Percentiles rank a stretch among this genome's conserved stretches.
These are phyloP conservation scores for Liasis olivaceus DNA, from an alignment of 2,797 vertebrate species.

Conservation along the genomic window DNA sequence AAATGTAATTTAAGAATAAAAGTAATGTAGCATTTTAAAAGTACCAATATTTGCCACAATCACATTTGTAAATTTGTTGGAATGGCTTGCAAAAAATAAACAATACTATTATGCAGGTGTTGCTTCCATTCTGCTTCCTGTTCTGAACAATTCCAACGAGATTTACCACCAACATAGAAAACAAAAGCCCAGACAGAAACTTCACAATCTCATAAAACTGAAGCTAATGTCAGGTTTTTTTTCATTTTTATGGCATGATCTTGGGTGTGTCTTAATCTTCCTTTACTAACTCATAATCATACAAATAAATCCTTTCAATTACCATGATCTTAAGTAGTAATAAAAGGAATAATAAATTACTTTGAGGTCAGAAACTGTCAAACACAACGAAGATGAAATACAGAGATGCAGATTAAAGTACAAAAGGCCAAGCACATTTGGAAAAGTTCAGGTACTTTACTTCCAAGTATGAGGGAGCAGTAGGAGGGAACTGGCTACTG, in stretches of 20 bases:
- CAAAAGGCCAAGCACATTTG: slow-evolving; percentile 65
- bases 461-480: slow-evolving; percentile 64
- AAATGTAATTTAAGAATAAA: slow-evolving; percentile 52
- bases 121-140: slow-evolving; percentile 55
- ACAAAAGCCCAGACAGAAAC: slow-evolving; percentile 47
- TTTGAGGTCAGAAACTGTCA: slow-evolving; percentile 73
- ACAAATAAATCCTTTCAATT: slow-evolving; percentile 69
- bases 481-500: slow-evolving; percentile 73
- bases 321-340: slow-evolving; percentile 69
- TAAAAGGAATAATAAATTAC: slow-evolving; percentile 77
- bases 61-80: slow-evolving; percentile 45
- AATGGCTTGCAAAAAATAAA: slow-evolving; percentile 53
- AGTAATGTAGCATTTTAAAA: slow-evolving; percentile 62
- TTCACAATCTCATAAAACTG: slow-evolving; percentile 62
- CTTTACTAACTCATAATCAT: slow-evolving; percentile 62
- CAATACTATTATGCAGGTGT: slow-evolving; percentile 37
- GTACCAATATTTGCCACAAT: slow-evolving; percentile 53
- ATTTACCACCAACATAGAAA: slow-evolving; percentile 34
- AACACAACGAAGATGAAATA: slow-evolving; percentile 70
- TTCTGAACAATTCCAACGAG: slow-evolving; percentile 46
- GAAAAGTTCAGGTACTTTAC: slow-evolving; percentile 70
- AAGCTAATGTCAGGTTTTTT: slow-evolving; percentile 47
- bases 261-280: slow-evolving; percentile 58
- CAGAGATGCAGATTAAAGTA: slow-evolving; percentile 64
- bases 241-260: slow-evolving; percentile 63